Conservation (phyloP, 30 jellyfish, hydroid and myxozoan species). For the Turritopsis dohrnii region DNA sequence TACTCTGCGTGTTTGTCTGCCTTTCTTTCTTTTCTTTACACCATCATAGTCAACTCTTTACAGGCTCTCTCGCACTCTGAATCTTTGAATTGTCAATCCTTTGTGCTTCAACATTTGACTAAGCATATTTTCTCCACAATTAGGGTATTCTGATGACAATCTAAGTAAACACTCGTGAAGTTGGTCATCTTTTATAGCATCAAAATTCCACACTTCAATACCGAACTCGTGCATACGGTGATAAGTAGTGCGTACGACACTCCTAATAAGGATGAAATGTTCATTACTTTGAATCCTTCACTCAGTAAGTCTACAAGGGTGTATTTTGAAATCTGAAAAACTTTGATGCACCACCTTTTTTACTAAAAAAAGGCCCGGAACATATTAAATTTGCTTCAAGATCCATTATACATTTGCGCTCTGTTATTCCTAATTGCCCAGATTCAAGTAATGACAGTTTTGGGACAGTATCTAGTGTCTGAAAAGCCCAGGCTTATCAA, state of each 20-base stretch:
- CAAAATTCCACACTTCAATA: constrained; percentile 19
- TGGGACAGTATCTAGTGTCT: constrained; percentile 42
- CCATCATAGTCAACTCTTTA: constrained; percentile 22
- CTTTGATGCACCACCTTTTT: constrained; percentile 47
- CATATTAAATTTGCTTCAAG: not conserved
- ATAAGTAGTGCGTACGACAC: constrained; percentile 44
- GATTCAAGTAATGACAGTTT: constrained; percentile 39
- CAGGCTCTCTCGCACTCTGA: constrained; percentile 17
- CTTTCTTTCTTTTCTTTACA: constrained; percentile 23
- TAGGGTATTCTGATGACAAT: constrained; percentile 18
- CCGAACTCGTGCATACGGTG: constrained; percentile 45
- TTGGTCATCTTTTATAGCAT: constrained; percentile 28
- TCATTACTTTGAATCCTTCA: constrained; percentile 23
- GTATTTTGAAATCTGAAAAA: constrained; percentile 20
- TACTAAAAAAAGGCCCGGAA: not conserved
- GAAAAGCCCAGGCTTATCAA: constrained; percentile 17
- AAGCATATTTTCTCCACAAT: constrained; percentile 26
- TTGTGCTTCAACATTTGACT: constrained; percentile 4
- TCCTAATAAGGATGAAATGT: constrained; percentile 27
- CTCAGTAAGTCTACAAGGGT: constrained; percentile 28
- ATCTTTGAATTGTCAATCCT: constrained; percentile 3
- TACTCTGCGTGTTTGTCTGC: constrained; percentile 31
- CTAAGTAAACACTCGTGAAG: constrained; percentile 14
- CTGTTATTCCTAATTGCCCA: constrained; percentile 29
- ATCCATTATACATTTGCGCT: constrained; percentile 26